Evolutionary conservation across 2,797 vertebrate species (phyloP), one percentile per base, ranked within the genome.

Genomic region (Aldrovandia affinis): DNA sequence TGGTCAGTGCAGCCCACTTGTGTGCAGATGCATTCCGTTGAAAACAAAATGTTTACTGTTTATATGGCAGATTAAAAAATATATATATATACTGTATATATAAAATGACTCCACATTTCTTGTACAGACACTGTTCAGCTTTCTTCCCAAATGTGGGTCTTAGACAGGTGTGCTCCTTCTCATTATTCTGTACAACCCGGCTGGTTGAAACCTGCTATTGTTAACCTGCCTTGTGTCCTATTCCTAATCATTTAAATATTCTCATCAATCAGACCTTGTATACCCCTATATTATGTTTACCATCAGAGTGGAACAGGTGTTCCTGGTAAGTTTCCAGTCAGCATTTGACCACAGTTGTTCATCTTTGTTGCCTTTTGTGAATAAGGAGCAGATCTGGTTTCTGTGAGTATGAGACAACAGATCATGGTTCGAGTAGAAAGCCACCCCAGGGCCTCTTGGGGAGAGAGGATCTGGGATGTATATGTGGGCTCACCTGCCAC

Each of bases 401-500:
- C 82, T 61, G 65, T 20, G 20, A 4, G 36, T 28, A 33, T 77
- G 52, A 44, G 52, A 77, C n/a, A 68, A 36, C 6, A 36, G 52
- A 83, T 83, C 30, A 54, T 36, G 42, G 70, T 50, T 9, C 54
- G 18, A 54, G 54, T 44, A 30, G 82, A 61, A 83, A 61, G 36
- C 54, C n/a, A 77, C 87, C 83, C 81, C 63, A 85, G 85, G 77
- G 88, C 88, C 18, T 25, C 83, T 85, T 86, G 55, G 54, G n/a
- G 68, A 42, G 81, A 83, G n/a, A 28, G 81, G 80, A 47, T 83
- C 75, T 83, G 55, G 63, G 20, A 77, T 44, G 78, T 81, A 54
- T 9, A 7, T 63, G n/a, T n/a, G 82, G 30, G 20, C 47, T 79
- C 33, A 44, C 18, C 82, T 44, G 89, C 54, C 70, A 80, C 86